Conservation (phyloP, 2,797 vertebrate genomes). For the Helostoma temminkii region DNA sequence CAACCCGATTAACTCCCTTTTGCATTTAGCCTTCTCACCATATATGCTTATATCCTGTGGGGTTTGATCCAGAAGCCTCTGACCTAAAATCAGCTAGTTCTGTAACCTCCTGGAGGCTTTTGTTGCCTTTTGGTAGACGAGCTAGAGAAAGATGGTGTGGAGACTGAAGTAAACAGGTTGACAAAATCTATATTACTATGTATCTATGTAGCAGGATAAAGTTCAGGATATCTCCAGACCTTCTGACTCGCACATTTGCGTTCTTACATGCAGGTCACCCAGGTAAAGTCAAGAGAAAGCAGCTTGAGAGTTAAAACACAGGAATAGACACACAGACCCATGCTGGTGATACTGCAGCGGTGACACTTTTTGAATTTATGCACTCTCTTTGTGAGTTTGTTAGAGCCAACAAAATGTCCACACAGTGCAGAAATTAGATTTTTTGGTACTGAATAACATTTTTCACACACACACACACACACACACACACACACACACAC, state of each 20-base stretch:
- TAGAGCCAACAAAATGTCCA: background rate
- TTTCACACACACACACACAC: too few relatives aligned
- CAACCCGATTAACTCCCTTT: conserved; percentile 30
- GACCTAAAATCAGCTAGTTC: conserved; percentile 37
- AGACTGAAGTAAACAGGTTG: conserved; percentile 45
- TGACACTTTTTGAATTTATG: too few relatives aligned
- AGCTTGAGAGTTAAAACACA: conserved; percentile 8
- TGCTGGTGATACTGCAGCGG: too few relatives aligned
- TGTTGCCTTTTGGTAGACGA: conserved; percentile 24
- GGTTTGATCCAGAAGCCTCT: conserved; percentile 30
- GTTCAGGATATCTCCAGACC: too few relatives aligned
- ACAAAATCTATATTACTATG: too few relatives aligned
- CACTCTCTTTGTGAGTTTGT: background rate
- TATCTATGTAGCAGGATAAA: too few relatives aligned
- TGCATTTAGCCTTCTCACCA: conserved; percentile 7
- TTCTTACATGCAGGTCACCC: too few relatives aligned
- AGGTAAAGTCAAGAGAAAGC: too few relatives aligned
- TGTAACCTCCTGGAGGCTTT: conserved; percentile 44
- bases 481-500: background rate
- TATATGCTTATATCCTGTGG: conserved; percentile 23
- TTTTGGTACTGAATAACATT: too few relatives aligned
- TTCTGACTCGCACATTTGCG: too few relatives aligned
- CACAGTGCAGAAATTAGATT: too few relatives aligned
- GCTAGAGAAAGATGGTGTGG: conserved; percentile 7
- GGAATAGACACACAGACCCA: too few relatives aligned